These are phyloP conservation scores for Cydia fagiglandana DNA, from an alignment of 1,140 invertebrate genomes.

Conservation along the genomic window DNA sequence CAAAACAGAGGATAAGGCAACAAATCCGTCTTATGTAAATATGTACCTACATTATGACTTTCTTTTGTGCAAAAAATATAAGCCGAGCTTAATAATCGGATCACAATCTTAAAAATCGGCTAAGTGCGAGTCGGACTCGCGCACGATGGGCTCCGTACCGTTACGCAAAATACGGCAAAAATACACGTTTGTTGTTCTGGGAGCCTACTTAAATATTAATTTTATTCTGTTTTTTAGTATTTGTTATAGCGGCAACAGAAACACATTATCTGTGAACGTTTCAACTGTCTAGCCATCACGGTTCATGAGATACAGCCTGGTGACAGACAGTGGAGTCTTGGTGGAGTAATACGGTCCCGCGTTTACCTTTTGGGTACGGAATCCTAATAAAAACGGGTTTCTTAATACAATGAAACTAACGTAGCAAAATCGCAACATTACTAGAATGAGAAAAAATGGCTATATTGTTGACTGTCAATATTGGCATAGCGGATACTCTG, in stretches of 20 bases:
- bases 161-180: too few species aligned
- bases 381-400: neutral
- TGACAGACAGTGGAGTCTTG: too few species aligned
- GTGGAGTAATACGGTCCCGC: too few species aligned
- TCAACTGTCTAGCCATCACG: too few species aligned
- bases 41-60: neutral
- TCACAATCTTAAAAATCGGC: neutral
- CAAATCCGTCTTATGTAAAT: neutral
- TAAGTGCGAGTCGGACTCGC: too few species aligned
- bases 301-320: too few species aligned
- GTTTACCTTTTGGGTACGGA: neutral
- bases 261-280: too few species aligned
- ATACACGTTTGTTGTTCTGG: too few species aligned
- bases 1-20: neutral
- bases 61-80: neutral
- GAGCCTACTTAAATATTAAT: too few species aligned
- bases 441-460: neutral
- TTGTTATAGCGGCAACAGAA: too few species aligned
- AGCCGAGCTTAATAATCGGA: neutral
- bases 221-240: too few species aligned
- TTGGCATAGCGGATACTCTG: neutral
- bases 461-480: constrained; percentile 3
- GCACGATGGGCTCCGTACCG: too few species aligned
- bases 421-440: neutral
- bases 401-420: neutral